A percentile compares a stretch with the other conserved stretches of the same genome.
Conservation (phyloP, 2,797 vertebrate genomes). For the Gadopsis marmoratus region DNA sequence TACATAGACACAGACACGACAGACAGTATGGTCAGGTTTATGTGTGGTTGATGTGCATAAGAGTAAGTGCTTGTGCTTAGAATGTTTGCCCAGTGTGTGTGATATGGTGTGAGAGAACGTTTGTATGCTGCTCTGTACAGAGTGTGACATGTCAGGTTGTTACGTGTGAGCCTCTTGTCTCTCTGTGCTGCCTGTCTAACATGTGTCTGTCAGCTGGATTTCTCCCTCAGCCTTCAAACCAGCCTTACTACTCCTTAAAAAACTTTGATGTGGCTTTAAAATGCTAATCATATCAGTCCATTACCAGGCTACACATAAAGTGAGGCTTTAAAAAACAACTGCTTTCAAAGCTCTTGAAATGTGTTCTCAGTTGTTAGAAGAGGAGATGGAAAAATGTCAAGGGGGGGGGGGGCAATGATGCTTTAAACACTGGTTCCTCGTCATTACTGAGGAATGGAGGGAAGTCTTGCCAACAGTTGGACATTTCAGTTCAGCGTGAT, state of each 20-base stretch:
- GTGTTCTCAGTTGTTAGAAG: slow-evolving; percentile 56
- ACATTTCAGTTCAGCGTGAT: slow-evolving; percentile 65
- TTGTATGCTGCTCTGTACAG: slow-evolving; percentile 18
- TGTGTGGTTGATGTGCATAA: background rate
- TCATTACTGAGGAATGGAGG: slow-evolving; percentile 65
- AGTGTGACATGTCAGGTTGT: slow-evolving; percentile 40
- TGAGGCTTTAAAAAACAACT: slow-evolving; percentile 36
- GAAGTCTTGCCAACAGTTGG: slow-evolving; percentile 59
- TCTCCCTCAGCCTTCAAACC: slow-evolving; percentile 47
- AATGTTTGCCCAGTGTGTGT: background rate
- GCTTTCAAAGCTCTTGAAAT: slow-evolving; percentile 60
- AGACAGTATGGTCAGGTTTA: background rate
- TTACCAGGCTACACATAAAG: slow-evolving; percentile 62
- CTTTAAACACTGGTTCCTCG: slow-evolving; percentile 63
- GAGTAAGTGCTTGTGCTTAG: too few relatives aligned
- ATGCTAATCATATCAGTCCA: slow-evolving; percentile 66
- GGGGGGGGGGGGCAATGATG: slow-evolving; percentile 48
- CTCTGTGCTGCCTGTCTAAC: slow-evolving; percentile 54
- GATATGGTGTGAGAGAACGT: background rate
- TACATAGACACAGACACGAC: background rate
- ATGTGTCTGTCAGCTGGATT: slow-evolving; percentile 75
- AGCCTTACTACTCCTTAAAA: slow-evolving; percentile 42
- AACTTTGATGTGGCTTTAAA: slow-evolving; percentile 63
- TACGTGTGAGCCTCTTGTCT: slow-evolving; percentile 49
- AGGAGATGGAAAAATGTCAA: slow-evolving; percentile 69